Conservation (phyloP, 2,888 invertebrate genomes). For the Malacosoma neustria region DNA sequence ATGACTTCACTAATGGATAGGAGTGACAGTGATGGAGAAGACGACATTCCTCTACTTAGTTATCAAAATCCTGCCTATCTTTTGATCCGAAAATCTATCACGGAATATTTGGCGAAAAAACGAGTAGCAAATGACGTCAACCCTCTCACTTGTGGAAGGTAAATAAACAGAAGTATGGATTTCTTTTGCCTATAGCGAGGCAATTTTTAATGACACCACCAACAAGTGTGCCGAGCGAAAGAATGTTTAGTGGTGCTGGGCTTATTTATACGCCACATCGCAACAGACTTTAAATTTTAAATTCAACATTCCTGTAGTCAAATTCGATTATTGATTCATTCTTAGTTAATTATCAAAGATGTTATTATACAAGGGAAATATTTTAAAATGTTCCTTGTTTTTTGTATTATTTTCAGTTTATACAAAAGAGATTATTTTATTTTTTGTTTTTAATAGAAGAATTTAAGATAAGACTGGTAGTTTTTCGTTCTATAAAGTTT, state of each 20-base stretch:
- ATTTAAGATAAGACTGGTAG: background rate
- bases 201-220: conserved; percentile 16
- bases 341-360: too few species aligned
- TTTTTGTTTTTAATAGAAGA: background rate
- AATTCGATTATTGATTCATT: conserved; percentile 8
- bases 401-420: too few species aligned
- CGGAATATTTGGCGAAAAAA: conserved; percentile 12
- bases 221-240: conserved; percentile 16
- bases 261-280: conserved; percentile 14
- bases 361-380: too few species aligned
- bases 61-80: too few species aligned
- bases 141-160: conserved; percentile 14
- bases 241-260: conserved; percentile 16
- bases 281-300: conserved; percentile 10
- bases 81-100: too few species aligned
- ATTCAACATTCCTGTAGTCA: conserved; percentile 12
- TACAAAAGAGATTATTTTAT: background rate
- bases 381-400: too few species aligned
- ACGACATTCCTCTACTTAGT: too few species aligned
- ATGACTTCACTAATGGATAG: too few species aligned
- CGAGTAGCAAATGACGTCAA: conserved; percentile 13
- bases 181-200: conserved; percentile 14
- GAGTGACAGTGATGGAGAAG: too few species aligned
- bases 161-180: conserved; percentile 12
- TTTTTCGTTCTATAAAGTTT: background rate